A percentile compares a stretch with the other conserved stretches of the same genome.
These are phyloP conservation scores for Clytia hemisphaerica DNA, from an alignment of 30 jellyfish, hydroid and myxozoan genomes.

Conservation along the genomic window DNA sequence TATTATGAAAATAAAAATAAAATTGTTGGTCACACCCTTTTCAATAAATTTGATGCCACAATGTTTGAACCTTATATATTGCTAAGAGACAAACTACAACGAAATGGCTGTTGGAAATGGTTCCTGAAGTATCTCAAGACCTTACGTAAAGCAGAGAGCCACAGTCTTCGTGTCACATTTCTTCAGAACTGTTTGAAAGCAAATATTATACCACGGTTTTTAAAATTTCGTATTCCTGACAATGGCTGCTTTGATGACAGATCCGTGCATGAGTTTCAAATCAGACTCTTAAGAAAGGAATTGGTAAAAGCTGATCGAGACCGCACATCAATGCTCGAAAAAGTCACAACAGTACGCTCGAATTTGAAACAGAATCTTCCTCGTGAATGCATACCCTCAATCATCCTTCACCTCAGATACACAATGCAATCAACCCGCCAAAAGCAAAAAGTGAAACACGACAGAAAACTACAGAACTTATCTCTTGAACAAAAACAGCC, in stretches of 20 bases:
- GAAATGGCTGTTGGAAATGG: not conserved
- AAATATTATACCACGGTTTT: not conserved
- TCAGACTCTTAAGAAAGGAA: not conserved
- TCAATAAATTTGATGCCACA: too few relatives aligned
- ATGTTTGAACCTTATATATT: not conserved
- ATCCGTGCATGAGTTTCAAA: not conserved
- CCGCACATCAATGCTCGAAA: not conserved
- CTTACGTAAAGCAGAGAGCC: not conserved
- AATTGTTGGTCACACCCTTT: too few relatives aligned
- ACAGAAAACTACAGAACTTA: not conserved
- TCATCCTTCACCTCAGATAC: not conserved
- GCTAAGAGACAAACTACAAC: not conserved
- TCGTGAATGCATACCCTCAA: not conserved
- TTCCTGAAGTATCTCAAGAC: not conserved
- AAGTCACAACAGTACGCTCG: not conserved
- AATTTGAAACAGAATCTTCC: not conserved
- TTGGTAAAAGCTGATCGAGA: not conserved
- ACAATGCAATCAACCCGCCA: not conserved
- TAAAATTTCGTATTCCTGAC: conserved; percentile 3
- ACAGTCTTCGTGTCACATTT: not conserved
- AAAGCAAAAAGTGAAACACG: not conserved
- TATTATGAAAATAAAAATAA: too few relatives aligned
- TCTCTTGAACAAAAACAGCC: not conserved
- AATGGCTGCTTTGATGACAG: conserved; percentile 10
- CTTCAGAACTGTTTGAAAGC: conserved; percentile 1